phyloP scores from a whole-genome alignment of 2,797 vertebrate species.

The Enteromius anoplus region DNA sequence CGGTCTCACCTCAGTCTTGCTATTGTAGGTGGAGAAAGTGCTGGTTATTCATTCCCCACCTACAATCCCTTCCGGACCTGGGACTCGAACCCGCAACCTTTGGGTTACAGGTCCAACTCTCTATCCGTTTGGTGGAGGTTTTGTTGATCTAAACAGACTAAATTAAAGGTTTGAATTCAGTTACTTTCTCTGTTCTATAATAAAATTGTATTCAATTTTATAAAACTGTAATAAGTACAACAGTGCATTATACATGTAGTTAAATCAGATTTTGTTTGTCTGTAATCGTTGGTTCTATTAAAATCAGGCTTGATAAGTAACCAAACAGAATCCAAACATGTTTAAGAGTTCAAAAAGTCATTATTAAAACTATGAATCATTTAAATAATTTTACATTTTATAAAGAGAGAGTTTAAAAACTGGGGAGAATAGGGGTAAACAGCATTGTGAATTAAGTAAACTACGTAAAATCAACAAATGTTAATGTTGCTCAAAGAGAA shows the following conservation, averaged over 20 bases:
- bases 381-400: neutral
- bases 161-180: neutral
- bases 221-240: neutral
- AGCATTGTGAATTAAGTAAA: slow-evolving; percentile 3
- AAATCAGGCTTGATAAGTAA: neutral
- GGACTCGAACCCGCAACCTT: too few relatives aligned
- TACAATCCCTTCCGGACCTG: too few relatives aligned
- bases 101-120: too few relatives aligned
- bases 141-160: neutral
- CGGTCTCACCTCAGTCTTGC: too few relatives aligned
- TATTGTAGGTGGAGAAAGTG: too few relatives aligned
- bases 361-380: neutral
- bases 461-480: neutral
- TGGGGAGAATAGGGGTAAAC: neutral
- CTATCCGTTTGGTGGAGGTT: neutral
- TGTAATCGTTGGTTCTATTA: neutral
- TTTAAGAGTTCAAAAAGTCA: neutral
- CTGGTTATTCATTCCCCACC: too few relatives aligned
- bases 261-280: neutral
- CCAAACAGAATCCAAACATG: neutral
- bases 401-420: neutral
- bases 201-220: too few relatives aligned
- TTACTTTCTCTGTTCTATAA: neutral
- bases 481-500: neutral
- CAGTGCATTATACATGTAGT: neutral